Evolutionary conservation across 2,113 vertebrate genomes (phyloP).

Genomic region (Hippocampus guttulatus): DNA sequence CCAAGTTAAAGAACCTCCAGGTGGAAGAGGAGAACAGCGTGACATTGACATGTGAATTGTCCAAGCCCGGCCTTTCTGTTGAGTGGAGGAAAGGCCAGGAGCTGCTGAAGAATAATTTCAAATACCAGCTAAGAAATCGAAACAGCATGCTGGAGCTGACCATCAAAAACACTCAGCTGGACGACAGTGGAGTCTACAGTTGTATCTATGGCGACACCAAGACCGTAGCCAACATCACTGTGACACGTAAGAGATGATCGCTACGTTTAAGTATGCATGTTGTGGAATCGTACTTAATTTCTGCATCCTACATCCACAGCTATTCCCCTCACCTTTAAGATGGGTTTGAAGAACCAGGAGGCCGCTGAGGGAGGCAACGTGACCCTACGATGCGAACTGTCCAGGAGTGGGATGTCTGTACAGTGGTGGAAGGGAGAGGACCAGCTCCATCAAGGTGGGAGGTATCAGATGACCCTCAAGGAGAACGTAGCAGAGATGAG

Average conservation of each 20-base stretch:
- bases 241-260: constrained; percentile 75
- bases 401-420: constrained; percentile 69
- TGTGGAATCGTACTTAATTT: background rate
- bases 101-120: constrained; percentile 72
- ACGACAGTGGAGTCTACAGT: constrained; percentile 83
- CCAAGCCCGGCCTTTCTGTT: constrained; percentile 64
- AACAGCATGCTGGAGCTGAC: constrained; percentile 75
- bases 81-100: constrained; percentile 72
- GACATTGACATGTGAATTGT: constrained; percentile 78
- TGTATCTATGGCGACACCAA: constrained; percentile 76
- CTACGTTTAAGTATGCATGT: background rate
- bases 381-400: constrained; percentile 75
- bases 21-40: constrained; percentile 77
- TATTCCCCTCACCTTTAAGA: constrained; percentile 73
- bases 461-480: constrained; percentile 73
- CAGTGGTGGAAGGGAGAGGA: constrained; percentile 80
- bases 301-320: constrained; percentile 39
- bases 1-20: constrained; percentile 77
- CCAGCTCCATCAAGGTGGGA: constrained; percentile 63
- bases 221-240: constrained; percentile 73
- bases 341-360: constrained; percentile 79
- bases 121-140: constrained; percentile 77
- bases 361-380: constrained; percentile 72
- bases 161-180: constrained; percentile 72
- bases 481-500: constrained; percentile 73